Conservation (phyloP, 2,797 vertebrate species). For the Crocodylus rhombifer region DNA sequence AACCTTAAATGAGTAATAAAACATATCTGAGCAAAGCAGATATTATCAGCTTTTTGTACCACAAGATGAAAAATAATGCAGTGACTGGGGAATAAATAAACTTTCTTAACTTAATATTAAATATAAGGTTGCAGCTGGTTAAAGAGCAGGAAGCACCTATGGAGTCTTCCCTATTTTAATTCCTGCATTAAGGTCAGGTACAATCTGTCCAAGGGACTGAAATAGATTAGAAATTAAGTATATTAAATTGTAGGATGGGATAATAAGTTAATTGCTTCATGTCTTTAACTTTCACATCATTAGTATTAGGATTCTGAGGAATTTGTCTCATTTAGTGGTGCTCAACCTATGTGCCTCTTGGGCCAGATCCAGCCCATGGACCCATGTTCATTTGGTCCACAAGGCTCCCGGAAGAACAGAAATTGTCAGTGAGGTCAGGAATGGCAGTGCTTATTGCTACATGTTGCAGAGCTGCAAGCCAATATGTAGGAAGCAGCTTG, state of each 20-base stretch:
- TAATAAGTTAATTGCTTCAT: neutral
- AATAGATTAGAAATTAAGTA: too few species aligned
- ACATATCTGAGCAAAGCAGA: neutral
- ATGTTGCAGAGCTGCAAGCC: too few species aligned
- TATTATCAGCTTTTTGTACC: neutral
- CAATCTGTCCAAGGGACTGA: too few species aligned
- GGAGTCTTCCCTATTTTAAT: neutral
- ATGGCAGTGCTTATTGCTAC: too few species aligned
- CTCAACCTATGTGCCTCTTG: too few species aligned
- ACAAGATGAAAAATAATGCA: neutral
- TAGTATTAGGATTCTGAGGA: neutral
- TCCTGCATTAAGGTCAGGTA: neutral
- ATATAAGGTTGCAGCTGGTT: neutral
- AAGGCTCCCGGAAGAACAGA: too few species aligned
- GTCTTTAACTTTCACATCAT: neutral
- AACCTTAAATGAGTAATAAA: neutral
- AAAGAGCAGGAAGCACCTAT: neutral
- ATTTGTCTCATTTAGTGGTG: too few species aligned
- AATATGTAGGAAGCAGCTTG: too few species aligned
- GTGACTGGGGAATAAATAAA: neutral
- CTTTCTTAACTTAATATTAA: neutral
- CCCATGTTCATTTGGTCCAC: too few species aligned
- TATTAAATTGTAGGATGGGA: neutral
- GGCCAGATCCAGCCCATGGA: too few species aligned
- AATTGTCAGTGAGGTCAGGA: too few species aligned